These are phyloP conservation scores for Temnothorax rugatulus DNA, from an alignment of 2,888 invertebrate species.

Conservation along the genomic window DNA sequence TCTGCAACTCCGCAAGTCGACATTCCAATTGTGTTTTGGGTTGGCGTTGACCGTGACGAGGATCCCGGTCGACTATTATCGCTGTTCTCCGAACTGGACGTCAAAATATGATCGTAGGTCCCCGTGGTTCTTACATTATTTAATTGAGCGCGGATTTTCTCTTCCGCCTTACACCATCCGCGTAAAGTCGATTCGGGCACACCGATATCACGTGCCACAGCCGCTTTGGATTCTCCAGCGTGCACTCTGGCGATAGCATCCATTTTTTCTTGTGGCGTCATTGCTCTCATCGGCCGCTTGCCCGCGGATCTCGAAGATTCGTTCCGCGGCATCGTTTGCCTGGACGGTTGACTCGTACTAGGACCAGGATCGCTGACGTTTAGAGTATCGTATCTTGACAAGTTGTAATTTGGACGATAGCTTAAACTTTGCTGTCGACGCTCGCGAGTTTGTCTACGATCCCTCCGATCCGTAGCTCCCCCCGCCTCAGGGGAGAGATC, in stretches of 20 bases:
- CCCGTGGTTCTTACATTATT: slow-evolving; percentile 85
- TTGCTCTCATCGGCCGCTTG: slow-evolving; percentile 92
- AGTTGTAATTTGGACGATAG: neutral
- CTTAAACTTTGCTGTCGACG: neutral
- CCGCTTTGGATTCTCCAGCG: slow-evolving; percentile 94
- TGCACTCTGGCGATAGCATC: slow-evolving; percentile 94
- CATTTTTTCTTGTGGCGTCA: slow-evolving; percentile 93
- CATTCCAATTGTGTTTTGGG: neutral
- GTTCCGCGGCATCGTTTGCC: slow-evolving; percentile 85
- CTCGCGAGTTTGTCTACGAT: neutral
- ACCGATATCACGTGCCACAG: slow-evolving; percentile 94
- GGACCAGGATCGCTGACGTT: neutral
- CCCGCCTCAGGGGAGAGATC: slow-evolving; percentile 17
- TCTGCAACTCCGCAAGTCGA: neutral
- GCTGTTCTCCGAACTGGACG: slow-evolving; percentile 89
- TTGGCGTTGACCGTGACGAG: slow-evolving; percentile 74
- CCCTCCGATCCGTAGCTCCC: neutral
- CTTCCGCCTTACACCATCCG: slow-evolving; percentile 96
- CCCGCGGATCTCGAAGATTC: slow-evolving; percentile 88
- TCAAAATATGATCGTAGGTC: neutral
- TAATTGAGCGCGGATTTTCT: slow-evolving; percentile 91
- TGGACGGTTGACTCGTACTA: neutral
- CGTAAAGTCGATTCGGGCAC: slow-evolving; percentile 95
- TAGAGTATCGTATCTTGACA: neutral
- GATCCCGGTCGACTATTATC: slow-evolving; percentile 70